phyloP scores from a whole-genome alignment of 2,888 invertebrate genomes.

The Acrobasis suavella region DNA sequence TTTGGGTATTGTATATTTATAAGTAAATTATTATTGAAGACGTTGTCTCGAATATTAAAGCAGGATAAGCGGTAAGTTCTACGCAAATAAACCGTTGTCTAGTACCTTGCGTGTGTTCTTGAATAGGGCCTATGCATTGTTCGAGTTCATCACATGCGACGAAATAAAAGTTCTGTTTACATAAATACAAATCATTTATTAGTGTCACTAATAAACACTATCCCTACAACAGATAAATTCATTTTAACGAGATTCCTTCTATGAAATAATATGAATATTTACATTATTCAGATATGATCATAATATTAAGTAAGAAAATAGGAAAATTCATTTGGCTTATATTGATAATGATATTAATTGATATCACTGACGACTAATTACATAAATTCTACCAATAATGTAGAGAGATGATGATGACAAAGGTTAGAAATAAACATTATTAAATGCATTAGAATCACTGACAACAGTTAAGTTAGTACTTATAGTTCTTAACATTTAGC shows the following conservation, averaged over 20 bases:
- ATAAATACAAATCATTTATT: constrained; percentile 22
- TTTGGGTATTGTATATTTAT: constrained; percentile 80
- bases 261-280: constrained; percentile 27
- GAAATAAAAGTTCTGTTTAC: constrained; percentile 18
- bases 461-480: constrained; percentile 10
- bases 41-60: constrained; percentile 78
- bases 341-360: too few species aligned
- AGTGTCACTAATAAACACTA: constrained; percentile 22
- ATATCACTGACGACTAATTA: too few species aligned
- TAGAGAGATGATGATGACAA: too few species aligned
- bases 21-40: constrained; percentile 79
- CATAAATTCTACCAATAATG: too few species aligned
- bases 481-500: not conserved
- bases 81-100: constrained; percentile 79
- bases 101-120: constrained; percentile 69
- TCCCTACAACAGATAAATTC: constrained; percentile 25
- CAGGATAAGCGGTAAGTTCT: constrained; percentile 76
- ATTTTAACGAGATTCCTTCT: constrained; percentile 30
- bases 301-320: constrained; percentile 2
- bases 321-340: constrained; percentile 1
- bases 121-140: constrained; percentile 44
- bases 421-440: not conserved
- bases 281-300: constrained; percentile 22
- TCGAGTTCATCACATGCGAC: constrained; percentile 8
- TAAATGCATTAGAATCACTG: constrained; percentile 22